phyloP scores from a whole-genome alignment of 2,888 invertebrate species.

The Drosophila imparisetae region DNA sequence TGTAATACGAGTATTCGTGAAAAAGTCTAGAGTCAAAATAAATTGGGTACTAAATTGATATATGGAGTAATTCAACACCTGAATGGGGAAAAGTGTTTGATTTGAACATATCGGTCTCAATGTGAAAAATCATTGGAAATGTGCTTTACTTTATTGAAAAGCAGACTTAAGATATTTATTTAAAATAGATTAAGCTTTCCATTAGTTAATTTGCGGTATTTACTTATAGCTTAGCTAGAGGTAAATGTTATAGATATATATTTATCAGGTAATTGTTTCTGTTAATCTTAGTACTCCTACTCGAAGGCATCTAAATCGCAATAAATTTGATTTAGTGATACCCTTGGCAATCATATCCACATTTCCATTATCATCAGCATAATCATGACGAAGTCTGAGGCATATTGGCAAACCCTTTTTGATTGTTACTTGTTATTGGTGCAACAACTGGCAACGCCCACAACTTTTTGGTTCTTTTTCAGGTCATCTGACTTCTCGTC shows the following conservation, averaged over 20 bases:
- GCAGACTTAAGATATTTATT: not conserved
- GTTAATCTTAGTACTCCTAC: not conserved
- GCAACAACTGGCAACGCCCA: constrained; percentile 65
- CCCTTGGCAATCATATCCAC: constrained; percentile 15
- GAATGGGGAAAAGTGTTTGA: not conserved
- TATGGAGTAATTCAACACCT: not conserved
- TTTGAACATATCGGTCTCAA: not conserved
- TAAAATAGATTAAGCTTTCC: not conserved
- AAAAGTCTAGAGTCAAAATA: not conserved
- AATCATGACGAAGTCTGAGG: constrained; percentile 5
- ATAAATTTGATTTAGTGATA: constrained; percentile 13
- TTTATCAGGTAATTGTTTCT: constrained; percentile 18
- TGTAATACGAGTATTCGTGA: not conserved
- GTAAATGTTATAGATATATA: not conserved
- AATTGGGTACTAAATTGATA: not conserved
- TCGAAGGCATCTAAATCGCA: not conserved
- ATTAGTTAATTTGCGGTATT: not conserved
- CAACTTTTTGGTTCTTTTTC: constrained; percentile 49
- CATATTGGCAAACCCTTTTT: constrained; percentile 34
- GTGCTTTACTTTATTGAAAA: not conserved
- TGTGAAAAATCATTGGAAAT: not conserved
- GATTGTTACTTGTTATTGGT: constrained; percentile 46
- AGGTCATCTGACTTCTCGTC: constrained; percentile 43
- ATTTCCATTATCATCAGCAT: constrained; percentile 28
- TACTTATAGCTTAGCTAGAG: not conserved